Evolutionary conservation across 2,888 invertebrate species (phyloP), one percentile per base, ranked within the genome.

Genomic region (Drosophila fulvimacula): DNA sequence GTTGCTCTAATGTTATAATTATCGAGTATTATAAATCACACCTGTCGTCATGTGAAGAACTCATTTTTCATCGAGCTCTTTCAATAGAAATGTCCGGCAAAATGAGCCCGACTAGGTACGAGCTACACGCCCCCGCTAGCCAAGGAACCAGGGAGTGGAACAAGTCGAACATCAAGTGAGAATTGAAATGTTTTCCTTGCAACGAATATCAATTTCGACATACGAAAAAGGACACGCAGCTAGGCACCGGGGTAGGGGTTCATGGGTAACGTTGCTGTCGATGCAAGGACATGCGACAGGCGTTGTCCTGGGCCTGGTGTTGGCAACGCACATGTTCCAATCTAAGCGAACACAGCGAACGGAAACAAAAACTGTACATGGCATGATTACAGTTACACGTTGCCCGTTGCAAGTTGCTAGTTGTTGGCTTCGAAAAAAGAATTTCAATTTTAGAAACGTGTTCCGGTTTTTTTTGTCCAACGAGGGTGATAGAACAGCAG

Each of bases 321-420:
- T 80, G 80, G 75, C 80, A 82, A 89, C 88, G 88, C 89, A 90
- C 83, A 88, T 83, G 85, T 84, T 83, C 78, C 82, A 88, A 88
- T 85, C 80, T 76, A 89, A 81, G 78, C 77, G 69, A 82, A 80
- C 71, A 69, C 58, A 68, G 68, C 52, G 51, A 72, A 73, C 69
- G 71, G 66, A 74, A 75, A 76, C 75, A 76, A 84, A 84, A 86
- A 84, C 84, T 87, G 87, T 87, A 84, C 84, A 84, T 77, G 86
- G 81, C 77, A 83, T 86, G 87, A 87, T 85, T 84, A 79, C 81
- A 76, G 65, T 76, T 73, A 76, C 76, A 76, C 66, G 68, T 51
- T 63, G 70, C 71, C 55, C 19, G 57, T 65, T 55, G 19, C 19
- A 42, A 21, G 46, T 59, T 56, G 56, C 27, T 32, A 27, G 34